Conservation (phyloP, 1,140 invertebrate genomes). For the Sitobion miscanthi region DNA sequence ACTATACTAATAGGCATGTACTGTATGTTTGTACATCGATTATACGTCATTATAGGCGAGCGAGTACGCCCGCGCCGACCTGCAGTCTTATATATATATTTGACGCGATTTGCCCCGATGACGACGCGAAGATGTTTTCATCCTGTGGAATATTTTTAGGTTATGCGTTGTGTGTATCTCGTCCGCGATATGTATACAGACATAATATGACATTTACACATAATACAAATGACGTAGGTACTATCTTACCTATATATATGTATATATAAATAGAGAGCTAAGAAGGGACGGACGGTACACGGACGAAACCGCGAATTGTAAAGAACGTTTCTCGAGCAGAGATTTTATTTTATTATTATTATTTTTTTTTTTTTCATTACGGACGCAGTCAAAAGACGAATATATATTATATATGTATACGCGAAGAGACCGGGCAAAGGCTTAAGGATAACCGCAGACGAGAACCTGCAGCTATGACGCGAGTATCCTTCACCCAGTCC, state of each 20-base stretch:
- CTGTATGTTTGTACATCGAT: no score
- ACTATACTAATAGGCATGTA: no score
- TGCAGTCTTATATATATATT: no score
- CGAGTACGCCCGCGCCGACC: no score
- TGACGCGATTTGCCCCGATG: no score
- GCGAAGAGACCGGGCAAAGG: background rate
- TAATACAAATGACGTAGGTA: background rate
- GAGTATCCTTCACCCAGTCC: background rate
- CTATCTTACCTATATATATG: background rate
- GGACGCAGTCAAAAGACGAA: background rate
- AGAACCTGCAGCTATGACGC: background rate
- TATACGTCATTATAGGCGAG: no score
- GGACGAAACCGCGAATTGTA: background rate
- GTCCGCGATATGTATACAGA: background rate
- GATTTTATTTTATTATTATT: constrained; percentile 16
- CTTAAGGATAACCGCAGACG: constrained; percentile 12
- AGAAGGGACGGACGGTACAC: background rate
- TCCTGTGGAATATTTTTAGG: background rate
- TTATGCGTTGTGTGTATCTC: no score
- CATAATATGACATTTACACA: background rate
- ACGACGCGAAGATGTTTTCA: background rate
- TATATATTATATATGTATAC: background rate
- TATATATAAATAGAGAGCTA: background rate
- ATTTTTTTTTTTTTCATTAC: constrained; percentile 1
- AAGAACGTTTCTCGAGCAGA: background rate